Percentiles rank a stretch among this genome's conserved stretches.
Conservation (phyloP, 2,113 vertebrate genomes). For the Corapipo altera region DNA sequence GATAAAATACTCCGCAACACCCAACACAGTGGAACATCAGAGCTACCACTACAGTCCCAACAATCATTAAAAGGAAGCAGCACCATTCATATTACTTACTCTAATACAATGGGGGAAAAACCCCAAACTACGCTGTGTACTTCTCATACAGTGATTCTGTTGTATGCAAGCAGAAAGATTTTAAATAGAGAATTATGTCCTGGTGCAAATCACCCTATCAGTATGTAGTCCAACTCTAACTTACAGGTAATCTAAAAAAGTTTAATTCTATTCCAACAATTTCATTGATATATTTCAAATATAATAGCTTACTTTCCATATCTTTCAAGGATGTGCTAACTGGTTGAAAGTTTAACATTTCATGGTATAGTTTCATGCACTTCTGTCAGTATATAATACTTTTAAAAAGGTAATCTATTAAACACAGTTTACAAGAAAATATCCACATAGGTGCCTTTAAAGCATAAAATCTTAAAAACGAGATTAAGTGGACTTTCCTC, state of each 20-base stretch:
- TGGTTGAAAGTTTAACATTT: background rate
- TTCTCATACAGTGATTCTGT: background rate
- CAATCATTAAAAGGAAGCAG: background rate
- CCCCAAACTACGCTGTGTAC: background rate
- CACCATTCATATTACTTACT: background rate
- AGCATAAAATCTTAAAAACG: background rate
- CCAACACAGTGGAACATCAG: background rate
- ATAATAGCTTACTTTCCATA: background rate
- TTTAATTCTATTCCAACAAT: background rate
- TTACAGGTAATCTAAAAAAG: background rate
- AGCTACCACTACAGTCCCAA: background rate
- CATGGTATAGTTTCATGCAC: background rate
- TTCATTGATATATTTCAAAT: background rate
- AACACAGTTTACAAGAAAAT: background rate
- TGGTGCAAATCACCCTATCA: background rate
- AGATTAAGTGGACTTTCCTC: background rate
- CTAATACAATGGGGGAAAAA: accelerated
- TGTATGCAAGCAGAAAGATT: background rate
- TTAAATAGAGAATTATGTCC: background rate
- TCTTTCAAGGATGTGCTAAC: background rate
- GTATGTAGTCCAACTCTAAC: background rate
- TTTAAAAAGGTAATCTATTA: background rate
- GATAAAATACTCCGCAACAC: background rate
- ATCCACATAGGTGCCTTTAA: background rate
- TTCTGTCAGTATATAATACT: background rate